Evolutionary conservation across 2,113 vertebrate species (phyloP).

Genomic region (Pachyramphus minor): DNA sequence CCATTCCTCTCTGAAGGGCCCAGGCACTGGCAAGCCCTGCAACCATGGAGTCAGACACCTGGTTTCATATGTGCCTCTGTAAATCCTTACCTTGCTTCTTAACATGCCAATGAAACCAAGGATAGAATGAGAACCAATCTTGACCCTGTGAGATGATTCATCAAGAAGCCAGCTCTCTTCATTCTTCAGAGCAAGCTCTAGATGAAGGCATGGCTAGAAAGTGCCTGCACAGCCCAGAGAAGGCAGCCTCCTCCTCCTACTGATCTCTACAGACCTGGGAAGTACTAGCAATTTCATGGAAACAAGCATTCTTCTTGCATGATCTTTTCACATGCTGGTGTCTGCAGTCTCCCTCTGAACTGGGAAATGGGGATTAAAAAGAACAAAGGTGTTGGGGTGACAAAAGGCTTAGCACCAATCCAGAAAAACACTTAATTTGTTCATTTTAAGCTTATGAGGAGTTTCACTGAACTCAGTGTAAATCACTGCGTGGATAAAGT

Average conservation of each 20-base stretch:
- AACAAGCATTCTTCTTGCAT: not conserved
- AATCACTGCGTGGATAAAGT: not conserved
- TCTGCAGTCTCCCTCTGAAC: not conserved
- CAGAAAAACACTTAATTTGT: not conserved
- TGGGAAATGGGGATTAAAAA: not conserved
- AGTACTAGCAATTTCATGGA: not conserved
- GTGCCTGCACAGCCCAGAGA: not conserved
- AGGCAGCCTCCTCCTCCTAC: not conserved
- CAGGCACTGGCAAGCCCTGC: not conserved
- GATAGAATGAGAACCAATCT: not conserved
- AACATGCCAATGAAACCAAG: not conserved
- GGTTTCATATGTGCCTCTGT: not conserved
- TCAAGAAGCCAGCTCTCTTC: not conserved
- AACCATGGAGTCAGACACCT: not conserved
- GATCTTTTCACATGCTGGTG: not conserved
- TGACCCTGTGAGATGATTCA: not conserved
- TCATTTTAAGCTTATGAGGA: not conserved
- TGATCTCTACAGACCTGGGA: not conserved
- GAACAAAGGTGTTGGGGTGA: not conserved
- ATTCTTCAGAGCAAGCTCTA: not conserved
- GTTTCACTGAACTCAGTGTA: not conserved
- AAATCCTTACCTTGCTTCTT: not conserved
- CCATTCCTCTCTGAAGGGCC: not conserved
- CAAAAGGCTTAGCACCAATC: not conserved
- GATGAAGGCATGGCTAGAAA: not conserved